Evolutionary conservation across 2,797 vertebrate species (phyloP), one percentile per base, ranked within the genome.

Genomic region (Molothrus aeneus): DNA sequence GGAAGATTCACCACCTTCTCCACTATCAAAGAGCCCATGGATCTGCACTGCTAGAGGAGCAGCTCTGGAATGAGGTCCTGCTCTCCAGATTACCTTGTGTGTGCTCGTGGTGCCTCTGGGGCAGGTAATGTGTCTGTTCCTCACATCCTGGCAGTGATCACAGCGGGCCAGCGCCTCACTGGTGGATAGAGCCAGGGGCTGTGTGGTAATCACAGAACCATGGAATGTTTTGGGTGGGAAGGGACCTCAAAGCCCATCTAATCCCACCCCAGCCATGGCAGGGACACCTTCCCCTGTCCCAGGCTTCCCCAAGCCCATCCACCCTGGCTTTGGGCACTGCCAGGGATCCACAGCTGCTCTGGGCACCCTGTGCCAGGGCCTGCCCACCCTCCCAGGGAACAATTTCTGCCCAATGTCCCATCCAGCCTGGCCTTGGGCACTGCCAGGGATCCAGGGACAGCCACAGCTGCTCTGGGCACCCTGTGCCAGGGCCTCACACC

Each of bases 241-340:
- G 21, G 38, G 38, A 31, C n/a, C 32, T 43, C 48, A 54, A 56
- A 81, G 63, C 28, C 26, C 47, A 20, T 32, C 11, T 26, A 54
- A 1, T 74, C 26, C 21, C 47, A 53, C 3, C 12, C 26, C 48
- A 75, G 56, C 26, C 34, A 32, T 1, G 5, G 9, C 48, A 61
- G 42, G 54, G 56, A 10, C 42, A 64, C n/a, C 20, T 64, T 31
- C 20, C 65, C 34, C 51, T 34, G 9, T 1, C 2, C 32, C 36
- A 18, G 20, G 7, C 1, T 57, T 24, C n/a, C 45, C 57, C 43
- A 38, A 69, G 63, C 42, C 42, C 0, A 0, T 56, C 64, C 36
- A 77, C 0, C 19, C 24, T 43, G 36, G 29, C 64, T 4, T 57
- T 12, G 50, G 15, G 12, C 36, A 21, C 17, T 38, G 11, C 43